Conservation (phyloP, 2,113 vertebrate species). For the Coryphaenoides rupestris region DNA sequence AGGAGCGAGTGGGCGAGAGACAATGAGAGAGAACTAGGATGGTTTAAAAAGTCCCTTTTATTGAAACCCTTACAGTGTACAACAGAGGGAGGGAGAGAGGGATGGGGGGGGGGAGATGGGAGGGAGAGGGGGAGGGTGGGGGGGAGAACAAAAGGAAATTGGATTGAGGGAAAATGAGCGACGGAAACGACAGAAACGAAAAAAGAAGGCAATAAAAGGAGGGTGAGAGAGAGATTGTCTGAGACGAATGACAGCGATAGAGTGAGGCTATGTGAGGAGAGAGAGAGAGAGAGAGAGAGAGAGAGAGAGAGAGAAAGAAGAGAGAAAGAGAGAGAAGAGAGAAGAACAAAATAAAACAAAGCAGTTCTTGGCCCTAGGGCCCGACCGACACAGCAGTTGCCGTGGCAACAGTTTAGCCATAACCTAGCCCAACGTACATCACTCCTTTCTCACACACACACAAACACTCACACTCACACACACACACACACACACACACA, state of each 20-base stretch:
- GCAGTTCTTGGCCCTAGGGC: slow-evolving; percentile 80
- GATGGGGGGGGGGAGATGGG: neutral
- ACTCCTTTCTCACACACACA: neutral
- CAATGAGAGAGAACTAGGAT: too few species aligned
- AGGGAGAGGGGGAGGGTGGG: neutral
- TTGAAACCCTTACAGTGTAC: slow-evolving; percentile 46
- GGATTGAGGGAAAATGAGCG: too few species aligned
- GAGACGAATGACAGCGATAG: neutral
- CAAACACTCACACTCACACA: neutral
- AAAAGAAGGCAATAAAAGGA: neutral
- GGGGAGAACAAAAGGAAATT: too few species aligned
- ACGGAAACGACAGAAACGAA: neutral
- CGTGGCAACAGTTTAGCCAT: slow-evolving; percentile 84
- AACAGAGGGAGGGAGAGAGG: slow-evolving; percentile 38
- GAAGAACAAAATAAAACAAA: slow-evolving; percentile 54
- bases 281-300: slow-evolving; percentile 46
- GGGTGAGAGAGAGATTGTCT: neutral
- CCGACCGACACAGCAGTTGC: slow-evolving; percentile 80
- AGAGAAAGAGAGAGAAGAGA: slow-evolving; percentile 55
- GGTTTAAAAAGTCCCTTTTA: too few species aligned
- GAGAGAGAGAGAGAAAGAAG: slow-evolving; percentile 38
- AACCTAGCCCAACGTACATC: slow-evolving; percentile 67
- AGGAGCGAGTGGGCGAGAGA: too few species aligned
- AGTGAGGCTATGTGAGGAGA: neutral
- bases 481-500: neutral